These are phyloP conservation scores for Pterocles gutturalis DNA, from an alignment of 2,113 vertebrate genomes.

Conservation along the genomic window DNA sequence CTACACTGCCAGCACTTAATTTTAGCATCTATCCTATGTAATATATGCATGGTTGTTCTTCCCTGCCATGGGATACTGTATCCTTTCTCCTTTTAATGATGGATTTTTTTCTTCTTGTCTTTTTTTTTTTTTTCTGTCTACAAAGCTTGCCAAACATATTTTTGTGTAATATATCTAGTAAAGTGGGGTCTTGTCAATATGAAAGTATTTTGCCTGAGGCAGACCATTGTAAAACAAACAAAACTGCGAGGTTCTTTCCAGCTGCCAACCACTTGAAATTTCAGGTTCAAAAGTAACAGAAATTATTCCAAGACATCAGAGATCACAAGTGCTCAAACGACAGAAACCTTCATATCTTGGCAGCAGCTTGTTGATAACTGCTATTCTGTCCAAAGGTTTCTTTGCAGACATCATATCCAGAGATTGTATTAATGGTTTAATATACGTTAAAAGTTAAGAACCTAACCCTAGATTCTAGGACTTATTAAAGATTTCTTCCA, in stretches of 20 bases:
- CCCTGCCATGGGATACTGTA: background rate
- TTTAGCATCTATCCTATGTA: background rate
- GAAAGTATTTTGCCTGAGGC: background rate
- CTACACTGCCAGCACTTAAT: background rate
- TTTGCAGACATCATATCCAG: background rate
- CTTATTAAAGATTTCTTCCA: background rate
- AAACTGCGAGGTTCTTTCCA: background rate
- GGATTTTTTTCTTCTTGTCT: background rate
- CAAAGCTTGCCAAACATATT: background rate
- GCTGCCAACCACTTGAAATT: background rate
- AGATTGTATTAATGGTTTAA: background rate
- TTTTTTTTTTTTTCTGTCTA: background rate
- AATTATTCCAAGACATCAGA: background rate
- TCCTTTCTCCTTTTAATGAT: background rate
- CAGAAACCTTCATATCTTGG: background rate
- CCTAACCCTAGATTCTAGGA: background rate
- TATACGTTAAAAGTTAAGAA: background rate
- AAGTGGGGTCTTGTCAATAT: background rate
- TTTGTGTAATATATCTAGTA: background rate
- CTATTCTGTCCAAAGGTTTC: background rate
- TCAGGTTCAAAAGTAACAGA: background rate
- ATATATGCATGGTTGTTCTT: background rate
- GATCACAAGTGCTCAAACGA: background rate
- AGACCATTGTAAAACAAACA: background rate
- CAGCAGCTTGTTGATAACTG: background rate